These are phyloP conservation scores for Bimastos eiseni DNA, from an alignment of 2,888 invertebrate species.

Conservation along the genomic window DNA sequence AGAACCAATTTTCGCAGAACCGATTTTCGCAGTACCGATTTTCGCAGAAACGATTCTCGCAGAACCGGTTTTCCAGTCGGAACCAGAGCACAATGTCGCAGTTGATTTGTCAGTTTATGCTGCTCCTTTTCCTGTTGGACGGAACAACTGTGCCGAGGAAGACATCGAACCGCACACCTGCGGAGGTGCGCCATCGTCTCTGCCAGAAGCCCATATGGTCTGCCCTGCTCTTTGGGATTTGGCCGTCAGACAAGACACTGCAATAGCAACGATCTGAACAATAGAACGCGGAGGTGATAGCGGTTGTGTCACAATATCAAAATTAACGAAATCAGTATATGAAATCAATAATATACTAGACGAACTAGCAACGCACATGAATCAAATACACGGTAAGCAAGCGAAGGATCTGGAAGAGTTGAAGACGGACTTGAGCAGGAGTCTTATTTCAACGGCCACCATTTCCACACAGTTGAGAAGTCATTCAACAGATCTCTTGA, in stretches of 20 bases:
- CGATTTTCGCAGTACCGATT: too few species aligned
- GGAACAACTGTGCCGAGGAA: not conserved
- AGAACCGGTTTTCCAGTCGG: not conserved
- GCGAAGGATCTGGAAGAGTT: not conserved
- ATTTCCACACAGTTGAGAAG: not conserved
- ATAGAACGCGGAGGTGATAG: not conserved
- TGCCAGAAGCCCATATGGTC: too few species aligned
- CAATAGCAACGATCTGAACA: not conserved
- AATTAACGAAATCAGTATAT: not conserved
- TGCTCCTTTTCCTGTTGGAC: not conserved
- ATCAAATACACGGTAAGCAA: too few species aligned
- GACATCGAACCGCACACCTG: too few species aligned
- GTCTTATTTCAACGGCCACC: not conserved
- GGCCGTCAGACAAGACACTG: too few species aligned
- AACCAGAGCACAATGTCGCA: not conserved
- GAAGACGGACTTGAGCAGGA: not conserved
- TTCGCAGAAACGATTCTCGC: too few species aligned
- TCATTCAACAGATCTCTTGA: not conserved
- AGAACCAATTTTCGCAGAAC: too few species aligned
- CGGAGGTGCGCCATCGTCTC: too few species aligned
- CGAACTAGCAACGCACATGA: not conserved
- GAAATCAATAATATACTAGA: not conserved
- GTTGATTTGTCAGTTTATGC: not conserved
- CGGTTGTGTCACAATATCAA: not conserved
- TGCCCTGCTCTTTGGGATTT: too few species aligned